Base-by-base conservation (phyloP, 2,797 vertebrate genomes). In the Coracias cyanogaster region DNA sequence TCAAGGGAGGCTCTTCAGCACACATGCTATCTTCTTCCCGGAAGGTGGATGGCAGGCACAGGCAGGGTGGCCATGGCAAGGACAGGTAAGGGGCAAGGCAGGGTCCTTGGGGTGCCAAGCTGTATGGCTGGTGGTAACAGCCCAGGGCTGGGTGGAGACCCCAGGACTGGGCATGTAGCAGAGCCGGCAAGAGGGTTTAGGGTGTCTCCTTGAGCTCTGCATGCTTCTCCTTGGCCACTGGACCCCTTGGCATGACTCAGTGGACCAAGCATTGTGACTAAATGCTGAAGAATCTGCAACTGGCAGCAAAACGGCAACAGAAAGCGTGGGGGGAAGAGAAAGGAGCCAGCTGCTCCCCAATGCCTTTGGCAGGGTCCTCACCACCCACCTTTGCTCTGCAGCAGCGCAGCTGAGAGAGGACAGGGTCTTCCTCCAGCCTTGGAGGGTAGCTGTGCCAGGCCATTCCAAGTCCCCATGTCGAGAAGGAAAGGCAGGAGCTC, bases 1-100 rank as follows among this genome's bases (percentile, higher is more conserved):
- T 92, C 94, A 82, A 67, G 90, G 93, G 96, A 95, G 74, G 57
- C 74, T 92, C 94, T 88, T 84, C 60, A 86, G 71, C 65, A 93
- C 83, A 86, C 2, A 5, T 77, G 66, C 52, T 73, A 24, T 60
- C 79, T 80, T 94, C 18, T 84, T 88, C 54, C 81, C 80, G 64
- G 61, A 86, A 80, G 25, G 31, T 5, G 5, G 37, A 46, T 43
- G 49, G 60, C 33, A 65, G 43, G 31, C 12, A 1, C 64, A 82
- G 72, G 48, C 14, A 4, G 14, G n/a, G 51, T 52, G 64, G 52
- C 45, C 21, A 3, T 3, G 0, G 17, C 15, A 28, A 15, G 58
- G 73, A 81, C 51, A 82, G 58, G 39, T n/a, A 82, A 52, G 24
- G 29, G 10, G 5, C 25, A 55, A 41, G 28, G 28, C 26, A 69